Evolutionary conservation across 2,888 invertebrate species (phyloP), one percentile per base, ranked within the genome.

Genomic region (Cephus runcator): DNA sequence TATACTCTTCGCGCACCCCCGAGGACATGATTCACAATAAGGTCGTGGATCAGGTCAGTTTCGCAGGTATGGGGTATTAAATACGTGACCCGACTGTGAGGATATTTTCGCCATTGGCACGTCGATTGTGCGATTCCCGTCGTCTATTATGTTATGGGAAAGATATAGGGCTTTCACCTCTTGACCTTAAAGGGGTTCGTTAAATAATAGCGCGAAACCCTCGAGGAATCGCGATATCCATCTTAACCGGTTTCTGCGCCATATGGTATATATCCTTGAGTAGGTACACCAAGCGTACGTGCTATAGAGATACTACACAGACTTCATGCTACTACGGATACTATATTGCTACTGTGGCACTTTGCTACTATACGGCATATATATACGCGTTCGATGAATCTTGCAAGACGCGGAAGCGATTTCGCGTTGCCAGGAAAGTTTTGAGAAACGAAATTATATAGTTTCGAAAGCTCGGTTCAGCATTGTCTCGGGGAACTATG

Each of bases 1-100:
- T 56, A 56, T 56, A 56, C 23, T 56, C 23, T 56, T 56, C 56
- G 23, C 23, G 56, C 56, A 56, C 56, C 56, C 56, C 23, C 23
- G 56, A 40, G 56, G 23, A 56, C 56, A 56, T 9, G 56, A 56
- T 23, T 56, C 56, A 56, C 56, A 56, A 56, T 56, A 56, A 56
- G 56, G 56, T 56, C 56, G 56, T 56, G 56, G 56, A 56, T 56
- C 56, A 56, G 56, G 56, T 56, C 23, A 56, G 56, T 23, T 23
- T 56, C 23, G 23, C 56, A 15, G 56, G 56, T 15, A 78, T 74
- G 79, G 77, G 79, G 83, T 84, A 86, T 86, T 86, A 86, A 86
- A 85, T 85, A 87, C 87, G 87, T 87, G 87, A 87, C 85, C 81
- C 79, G 85, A 86, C 56, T 56, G 0, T 56, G 56, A 23, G 9